A percentile compares a stretch with the other conserved stretches of the same genome.
Evolutionary conservation across 2,797 vertebrate genomes (phyloP).

Genomic region (Heteromormyrus szaboi): DNA sequence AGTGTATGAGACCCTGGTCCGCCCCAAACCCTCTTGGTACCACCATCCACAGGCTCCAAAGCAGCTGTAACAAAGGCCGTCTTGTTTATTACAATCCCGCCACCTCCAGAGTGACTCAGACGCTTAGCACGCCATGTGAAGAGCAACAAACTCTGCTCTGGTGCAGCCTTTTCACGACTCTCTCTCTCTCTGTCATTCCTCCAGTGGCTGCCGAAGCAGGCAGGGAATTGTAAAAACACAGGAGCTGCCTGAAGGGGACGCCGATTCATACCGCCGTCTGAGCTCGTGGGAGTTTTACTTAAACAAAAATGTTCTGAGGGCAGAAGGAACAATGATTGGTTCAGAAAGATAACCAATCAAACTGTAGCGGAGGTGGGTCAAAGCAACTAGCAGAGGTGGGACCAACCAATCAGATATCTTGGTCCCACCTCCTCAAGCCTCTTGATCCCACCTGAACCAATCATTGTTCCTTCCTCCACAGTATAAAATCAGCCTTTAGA

Average conservation of each 20-base stretch:
- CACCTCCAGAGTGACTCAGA: not conserved
- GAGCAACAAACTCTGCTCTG: not conserved
- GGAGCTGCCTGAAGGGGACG: not conserved
- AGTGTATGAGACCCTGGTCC: not conserved
- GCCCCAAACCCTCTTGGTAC: not conserved
- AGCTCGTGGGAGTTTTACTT: not conserved
- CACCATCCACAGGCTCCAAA: not conserved
- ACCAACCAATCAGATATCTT: not conserved
- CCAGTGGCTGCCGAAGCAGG: not conserved
- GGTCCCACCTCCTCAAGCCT: not conserved
- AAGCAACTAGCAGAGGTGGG: no score
- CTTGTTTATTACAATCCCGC: not conserved
- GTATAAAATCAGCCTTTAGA: not conserved
- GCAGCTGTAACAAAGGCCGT: not conserved
- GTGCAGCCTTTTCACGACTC: not conserved
- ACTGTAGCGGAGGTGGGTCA: no score
- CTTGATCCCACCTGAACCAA: not conserved
- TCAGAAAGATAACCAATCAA: not conserved
- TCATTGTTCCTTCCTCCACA: not conserved
- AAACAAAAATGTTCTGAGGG: not conserved
- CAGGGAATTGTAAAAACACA: not conserved
- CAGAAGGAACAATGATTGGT: not conserved
- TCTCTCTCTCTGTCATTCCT: not conserved
- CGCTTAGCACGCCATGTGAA: not conserved
- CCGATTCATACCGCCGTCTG: not conserved